Conservation (phyloP, 2,797 vertebrate species). For the Myotis pilosus region DNA sequence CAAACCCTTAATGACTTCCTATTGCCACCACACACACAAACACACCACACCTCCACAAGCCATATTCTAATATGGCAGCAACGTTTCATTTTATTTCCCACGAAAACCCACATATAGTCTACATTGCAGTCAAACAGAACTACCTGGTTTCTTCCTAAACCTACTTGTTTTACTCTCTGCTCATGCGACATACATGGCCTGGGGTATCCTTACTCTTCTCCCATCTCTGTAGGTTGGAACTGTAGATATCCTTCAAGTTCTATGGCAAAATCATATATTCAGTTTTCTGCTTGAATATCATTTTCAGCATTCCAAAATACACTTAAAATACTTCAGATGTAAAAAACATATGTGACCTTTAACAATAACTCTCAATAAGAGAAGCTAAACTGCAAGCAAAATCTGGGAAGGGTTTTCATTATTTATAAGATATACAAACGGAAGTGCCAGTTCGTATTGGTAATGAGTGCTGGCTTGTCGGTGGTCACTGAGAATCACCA, state of each 20-base stretch:
- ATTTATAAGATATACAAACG: background rate
- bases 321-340: background rate
- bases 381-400: background rate
- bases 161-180: background rate
- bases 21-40: background rate
- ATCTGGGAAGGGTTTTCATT: background rate
- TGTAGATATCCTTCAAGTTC: background rate
- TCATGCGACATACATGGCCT: background rate
- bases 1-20: background rate
- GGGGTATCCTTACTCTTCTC: background rate
- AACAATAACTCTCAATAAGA: background rate
- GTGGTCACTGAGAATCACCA: too few species aligned
- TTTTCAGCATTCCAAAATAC: background rate
- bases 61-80: background rate
- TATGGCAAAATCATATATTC: too few species aligned
- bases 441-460: background rate
- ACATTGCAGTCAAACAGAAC: background rate
- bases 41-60: background rate
- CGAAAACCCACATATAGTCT: background rate
- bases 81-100: background rate
- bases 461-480: background rate
- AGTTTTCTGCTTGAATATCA: background rate
- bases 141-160: background rate
- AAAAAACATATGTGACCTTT: background rate
- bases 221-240: background rate